A percentile compares a stretch with the other conserved stretches of the same genome.
Conservation (phyloP, 2,113 vertebrate species). For the Boulengeromyrus knoepffleri region DNA sequence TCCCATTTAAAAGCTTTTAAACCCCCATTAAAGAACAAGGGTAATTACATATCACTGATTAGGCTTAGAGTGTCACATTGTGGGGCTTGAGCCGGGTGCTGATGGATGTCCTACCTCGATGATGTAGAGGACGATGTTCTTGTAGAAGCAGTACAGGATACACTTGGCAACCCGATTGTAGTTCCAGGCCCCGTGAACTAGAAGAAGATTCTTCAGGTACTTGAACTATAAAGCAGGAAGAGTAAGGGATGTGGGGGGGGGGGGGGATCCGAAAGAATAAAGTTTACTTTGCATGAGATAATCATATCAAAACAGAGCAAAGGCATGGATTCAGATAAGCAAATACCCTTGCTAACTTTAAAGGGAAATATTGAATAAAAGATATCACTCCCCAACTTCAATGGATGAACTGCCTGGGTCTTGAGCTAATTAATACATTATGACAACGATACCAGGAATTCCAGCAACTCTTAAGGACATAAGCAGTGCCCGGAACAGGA, state of each 20-base stretch:
- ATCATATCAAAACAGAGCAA: neutral
- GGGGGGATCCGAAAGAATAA: constrained; percentile 20
- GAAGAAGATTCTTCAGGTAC: constrained; percentile 93
- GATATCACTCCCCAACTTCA: neutral
- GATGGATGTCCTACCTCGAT: constrained; percentile 77
- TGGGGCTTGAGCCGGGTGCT: neutral
- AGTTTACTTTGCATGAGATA: constrained; percentile 17
- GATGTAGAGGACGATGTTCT: constrained; percentile 98
- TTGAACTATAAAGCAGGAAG: constrained; percentile 73
- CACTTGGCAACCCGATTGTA: constrained; percentile 96
- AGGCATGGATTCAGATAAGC: constrained; percentile 6
- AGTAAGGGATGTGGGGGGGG: constrained; percentile 25
- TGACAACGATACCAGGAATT: neutral
- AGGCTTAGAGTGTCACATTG: neutral
- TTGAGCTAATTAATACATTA: neutral
- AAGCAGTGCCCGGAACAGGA: neutral
- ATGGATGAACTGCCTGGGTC: neutral
- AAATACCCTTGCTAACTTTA: neutral
- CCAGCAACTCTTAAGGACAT: neutral
- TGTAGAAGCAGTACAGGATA: constrained; percentile 98
- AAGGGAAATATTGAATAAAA: neutral
- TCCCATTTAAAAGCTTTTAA: neutral
- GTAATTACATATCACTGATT: neutral
- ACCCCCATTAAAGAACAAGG: neutral
- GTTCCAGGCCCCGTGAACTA: constrained; percentile 98